A percentile compares a stretch with the other conserved stretches of the same genome.
Evolutionary conservation across 2,888 invertebrate genomes (phyloP).

Genomic region (Aspidapion aeneum): DNA sequence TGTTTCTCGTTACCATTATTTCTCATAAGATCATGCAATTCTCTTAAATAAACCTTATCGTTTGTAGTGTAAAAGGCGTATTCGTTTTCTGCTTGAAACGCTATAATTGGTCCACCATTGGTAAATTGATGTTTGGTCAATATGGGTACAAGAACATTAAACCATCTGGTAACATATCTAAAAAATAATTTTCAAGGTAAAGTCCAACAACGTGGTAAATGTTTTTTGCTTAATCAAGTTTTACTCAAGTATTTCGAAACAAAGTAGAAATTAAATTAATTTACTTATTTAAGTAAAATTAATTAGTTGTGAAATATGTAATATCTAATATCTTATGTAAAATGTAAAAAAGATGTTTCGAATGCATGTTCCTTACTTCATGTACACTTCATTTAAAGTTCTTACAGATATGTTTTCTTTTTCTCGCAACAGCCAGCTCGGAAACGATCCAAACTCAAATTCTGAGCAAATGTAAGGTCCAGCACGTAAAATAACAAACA

Average conservation of each 20-base stretch:
- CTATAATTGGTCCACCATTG: constrained; percentile 82
- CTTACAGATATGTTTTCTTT: constrained; percentile 50
- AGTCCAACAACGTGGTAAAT: too few relatives aligned
- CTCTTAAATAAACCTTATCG: constrained; percentile 46
- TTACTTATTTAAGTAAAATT: too few relatives aligned
- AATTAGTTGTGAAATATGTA: too few relatives aligned
- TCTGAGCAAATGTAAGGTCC: constrained; percentile 94
- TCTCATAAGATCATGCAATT: constrained; percentile 42
- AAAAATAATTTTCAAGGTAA: too few relatives aligned
- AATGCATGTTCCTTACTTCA: too few relatives aligned
- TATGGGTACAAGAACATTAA: constrained; percentile 49
- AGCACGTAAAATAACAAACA: constrained; percentile 76
- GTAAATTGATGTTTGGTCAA: constrained; percentile 54
- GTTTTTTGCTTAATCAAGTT: too few relatives aligned
- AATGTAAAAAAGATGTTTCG: too few relatives aligned
- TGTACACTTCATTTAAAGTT: constrained; percentile 38
- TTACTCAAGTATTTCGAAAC: too few relatives aligned
- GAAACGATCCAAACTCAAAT: constrained; percentile 59
- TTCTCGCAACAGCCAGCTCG: constrained; percentile 38
- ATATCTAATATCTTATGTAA: too few relatives aligned
- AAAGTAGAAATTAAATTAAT: too few relatives aligned
- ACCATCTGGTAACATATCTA: constrained; percentile 45
- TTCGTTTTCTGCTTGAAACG: constrained; percentile 78
- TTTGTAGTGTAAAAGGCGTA: constrained; percentile 13
- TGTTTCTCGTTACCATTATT: constrained; percentile 40